Evolutionary conservation across 1,140 invertebrate species (phyloP).

Genomic region (Schlechtendalia chinensis): DNA sequence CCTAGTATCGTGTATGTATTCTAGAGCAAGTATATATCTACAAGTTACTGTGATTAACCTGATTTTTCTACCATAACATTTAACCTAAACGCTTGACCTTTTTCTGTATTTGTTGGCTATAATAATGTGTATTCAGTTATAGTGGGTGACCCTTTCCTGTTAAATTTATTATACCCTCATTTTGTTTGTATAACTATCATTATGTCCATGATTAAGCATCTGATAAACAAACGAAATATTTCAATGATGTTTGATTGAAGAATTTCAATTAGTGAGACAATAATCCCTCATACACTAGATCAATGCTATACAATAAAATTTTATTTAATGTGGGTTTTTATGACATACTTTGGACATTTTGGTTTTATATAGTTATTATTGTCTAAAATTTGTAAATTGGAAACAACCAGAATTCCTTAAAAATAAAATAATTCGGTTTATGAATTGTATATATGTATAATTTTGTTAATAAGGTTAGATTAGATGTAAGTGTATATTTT

Average conservation of each 20-base stretch:
- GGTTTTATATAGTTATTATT: too few relatives aligned
- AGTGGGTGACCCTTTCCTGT: background rate
- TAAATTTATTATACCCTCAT: background rate
- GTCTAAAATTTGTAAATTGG: too few relatives aligned
- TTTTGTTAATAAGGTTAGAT: too few relatives aligned
- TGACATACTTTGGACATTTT: background rate
- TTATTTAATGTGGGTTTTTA: background rate
- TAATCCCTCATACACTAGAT: background rate
- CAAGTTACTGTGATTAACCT: constrained; percentile 40
- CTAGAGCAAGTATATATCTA: background rate
- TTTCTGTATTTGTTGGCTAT: constrained; percentile 14
- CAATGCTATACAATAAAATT: background rate
- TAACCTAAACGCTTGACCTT: constrained; percentile 44
- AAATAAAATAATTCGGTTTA: too few relatives aligned
- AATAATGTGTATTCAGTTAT: background rate
- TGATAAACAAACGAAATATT: background rate
- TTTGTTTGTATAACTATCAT: background rate
- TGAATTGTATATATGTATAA: too few relatives aligned
- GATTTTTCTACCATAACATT: constrained; percentile 45
- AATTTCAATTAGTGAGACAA: too few relatives aligned
- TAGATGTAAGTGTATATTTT: too few relatives aligned
- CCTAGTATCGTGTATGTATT: background rate
- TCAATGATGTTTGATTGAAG: too few relatives aligned
- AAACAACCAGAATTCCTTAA: too few relatives aligned
- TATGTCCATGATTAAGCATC: background rate